Percentiles rank a stretch among this genome's conserved stretches.
Conservation (phyloP, 2,888 invertebrate genomes). For the Hypena proboscidalis region DNA sequence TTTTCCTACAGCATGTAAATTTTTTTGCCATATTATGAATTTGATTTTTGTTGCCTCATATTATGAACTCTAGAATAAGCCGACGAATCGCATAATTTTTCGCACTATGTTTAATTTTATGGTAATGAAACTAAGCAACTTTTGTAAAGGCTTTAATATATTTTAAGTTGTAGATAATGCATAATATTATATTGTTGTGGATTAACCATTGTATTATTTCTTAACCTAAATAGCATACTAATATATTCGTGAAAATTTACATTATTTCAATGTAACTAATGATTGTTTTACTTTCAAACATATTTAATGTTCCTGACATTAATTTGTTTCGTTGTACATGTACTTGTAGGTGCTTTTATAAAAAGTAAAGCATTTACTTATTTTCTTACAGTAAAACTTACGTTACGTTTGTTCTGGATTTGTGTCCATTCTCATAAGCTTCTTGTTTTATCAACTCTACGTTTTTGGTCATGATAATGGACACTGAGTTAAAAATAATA, state of each 20-base stretch:
- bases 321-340: constrained; percentile 2
- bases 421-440: constrained; percentile 56
- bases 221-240: constrained; percentile 5
- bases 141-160: constrained; percentile 73
- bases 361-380: constrained; percentile 10
- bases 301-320: too few relatives aligned
- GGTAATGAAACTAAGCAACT: constrained; percentile 37
- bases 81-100: constrained; percentile 18
- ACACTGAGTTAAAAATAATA: constrained; percentile 36
- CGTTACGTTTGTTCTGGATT: background rate
- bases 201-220: constrained; percentile 32
- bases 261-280: too few relatives aligned
- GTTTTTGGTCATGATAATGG: constrained; percentile 55
- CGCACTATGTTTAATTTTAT: constrained; percentile 24
- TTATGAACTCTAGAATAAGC: background rate
- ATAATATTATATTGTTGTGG: constrained; percentile 41
- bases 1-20: too few relatives aligned
- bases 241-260: too few relatives aligned
- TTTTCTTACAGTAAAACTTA: background rate
- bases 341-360: constrained; percentile 11
- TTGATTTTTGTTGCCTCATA: too few relatives aligned
- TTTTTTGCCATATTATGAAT: too few relatives aligned
- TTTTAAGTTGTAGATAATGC: constrained; percentile 65
- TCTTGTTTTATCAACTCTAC: background rate
- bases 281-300: too few relatives aligned